phyloP scores from a whole-genome alignment of 2,113 vertebrate genomes.

The Butastur rufipennis region DNA sequence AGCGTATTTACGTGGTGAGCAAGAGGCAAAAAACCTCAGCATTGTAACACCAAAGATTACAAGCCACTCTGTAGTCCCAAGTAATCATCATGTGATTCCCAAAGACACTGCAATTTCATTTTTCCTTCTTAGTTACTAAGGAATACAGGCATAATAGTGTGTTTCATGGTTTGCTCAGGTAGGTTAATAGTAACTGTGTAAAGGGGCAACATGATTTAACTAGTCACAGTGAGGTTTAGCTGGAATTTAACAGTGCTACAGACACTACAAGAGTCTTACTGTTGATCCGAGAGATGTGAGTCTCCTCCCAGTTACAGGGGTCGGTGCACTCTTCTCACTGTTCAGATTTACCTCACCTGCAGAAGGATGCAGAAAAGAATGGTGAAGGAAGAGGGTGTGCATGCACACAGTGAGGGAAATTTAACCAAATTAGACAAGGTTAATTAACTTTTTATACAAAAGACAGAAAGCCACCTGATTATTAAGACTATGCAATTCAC shows the following conservation, averaged over 20 bases:
- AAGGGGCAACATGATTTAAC: neutral
- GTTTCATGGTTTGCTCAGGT: neutral
- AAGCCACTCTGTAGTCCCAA: neutral
- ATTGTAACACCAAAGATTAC: neutral
- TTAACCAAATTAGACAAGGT: neutral
- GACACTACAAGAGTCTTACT: conserved; percentile 26
- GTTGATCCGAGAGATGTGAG: neutral
- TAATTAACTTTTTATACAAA: neutral
- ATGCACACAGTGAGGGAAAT: neutral
- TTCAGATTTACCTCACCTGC: neutral
- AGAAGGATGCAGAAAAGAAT: neutral
- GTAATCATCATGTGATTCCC: fast-evolving
- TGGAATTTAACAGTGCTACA: neutral
- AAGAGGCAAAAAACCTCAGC: neutral
- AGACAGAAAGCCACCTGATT: neutral
- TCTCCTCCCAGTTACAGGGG: conserved; percentile 39
- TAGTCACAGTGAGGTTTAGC: neutral
- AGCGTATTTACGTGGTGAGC: neutral
- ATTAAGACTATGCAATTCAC: neutral
- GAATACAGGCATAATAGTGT: neutral
- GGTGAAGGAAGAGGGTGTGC: fast-evolving
- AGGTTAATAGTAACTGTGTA: neutral
- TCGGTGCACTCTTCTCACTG: conserved; percentile 8
- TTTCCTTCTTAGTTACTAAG: neutral
- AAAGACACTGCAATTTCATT: neutral